These are phyloP conservation scores for Synanthedon andrenaeformis DNA, from an alignment of 2,888 invertebrate species.

Conservation along the genomic window DNA sequence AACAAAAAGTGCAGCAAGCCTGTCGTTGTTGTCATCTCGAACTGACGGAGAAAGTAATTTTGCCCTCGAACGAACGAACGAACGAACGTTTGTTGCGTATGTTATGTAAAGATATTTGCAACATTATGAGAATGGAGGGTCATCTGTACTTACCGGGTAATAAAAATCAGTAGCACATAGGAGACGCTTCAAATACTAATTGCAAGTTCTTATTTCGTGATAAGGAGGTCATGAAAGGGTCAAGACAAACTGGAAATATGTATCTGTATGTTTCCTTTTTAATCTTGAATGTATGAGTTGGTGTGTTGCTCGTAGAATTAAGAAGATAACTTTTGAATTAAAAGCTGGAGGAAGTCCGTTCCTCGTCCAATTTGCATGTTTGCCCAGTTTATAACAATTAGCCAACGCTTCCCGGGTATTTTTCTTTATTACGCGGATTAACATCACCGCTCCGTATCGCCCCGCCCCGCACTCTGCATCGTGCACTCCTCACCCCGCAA, in stretches of 20 bases:
- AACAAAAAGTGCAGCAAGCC: neutral
- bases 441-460: slow-evolving; percentile 19
- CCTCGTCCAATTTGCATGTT: slow-evolving; percentile 56
- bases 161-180: too few species aligned
- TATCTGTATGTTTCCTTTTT: too few species aligned
- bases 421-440: slow-evolving; percentile 66
- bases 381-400: slow-evolving; percentile 64
- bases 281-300: neutral
- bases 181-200: too few species aligned
- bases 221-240: too few species aligned
- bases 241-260: too few species aligned
- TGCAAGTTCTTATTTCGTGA: too few species aligned
- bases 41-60: neutral
- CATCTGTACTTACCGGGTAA: too few species aligned
- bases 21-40: neutral
- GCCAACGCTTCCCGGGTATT: slow-evolving; percentile 49
- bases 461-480: slow-evolving; percentile 1
- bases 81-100: neutral
- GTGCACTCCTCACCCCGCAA: too few species aligned
- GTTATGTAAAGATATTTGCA: neutral
- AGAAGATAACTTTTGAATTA: slow-evolving; percentile 40
- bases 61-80: neutral
- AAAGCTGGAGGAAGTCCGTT: slow-evolving; percentile 42
- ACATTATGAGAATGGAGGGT: neutral
- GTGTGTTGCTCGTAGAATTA: slow-evolving; percentile 1